These are phyloP conservation scores for Drosophila melanogaster DNA, from an alignment of 1,140 invertebrate genomes.

Conservation along the genomic window Release_6_plus_ISO1_MT NC_004354.4:391501-392000, in stretches of 20 bases:
- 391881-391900: conserved; percentile 37
- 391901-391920: conserved; percentile 4
- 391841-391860: conserved; percentile 6
- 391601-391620: not conserved
- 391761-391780: too few species aligned
- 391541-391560: conserved; percentile 27
- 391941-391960: conserved; percentile 76
- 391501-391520: conserved; percentile 48
- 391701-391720: too few species aligned
- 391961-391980: conserved; percentile 83
- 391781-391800: too few species aligned
- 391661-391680: too few species aligned
- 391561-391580: conserved; percentile 76
- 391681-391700: too few species aligned
- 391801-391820: too few species aligned
- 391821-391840: too few species aligned
- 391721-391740: too few species aligned
- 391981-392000: conserved; percentile 82
- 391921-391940: conserved; percentile 1
- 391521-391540: conserved; percentile 31
- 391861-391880: conserved; percentile 66
- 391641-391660: conserved; percentile 56
- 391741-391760: too few species aligned
- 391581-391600: conserved; percentile 18
- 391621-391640: conserved; percentile 56